Conservation (phyloP, 1,140 invertebrate species). For the Listronotus oregonensis region DNA sequence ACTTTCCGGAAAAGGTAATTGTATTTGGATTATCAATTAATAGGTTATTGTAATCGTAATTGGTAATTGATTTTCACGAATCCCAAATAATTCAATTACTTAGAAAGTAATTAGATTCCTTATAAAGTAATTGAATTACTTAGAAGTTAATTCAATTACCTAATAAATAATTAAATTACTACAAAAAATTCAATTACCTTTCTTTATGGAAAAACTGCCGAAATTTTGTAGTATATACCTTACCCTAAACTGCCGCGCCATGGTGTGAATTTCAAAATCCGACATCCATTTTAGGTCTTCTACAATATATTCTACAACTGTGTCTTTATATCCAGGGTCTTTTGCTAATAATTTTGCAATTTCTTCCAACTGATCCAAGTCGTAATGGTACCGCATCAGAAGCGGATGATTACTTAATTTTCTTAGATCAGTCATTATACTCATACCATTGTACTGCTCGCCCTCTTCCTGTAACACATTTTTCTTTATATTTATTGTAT, state of each 20-base stretch:
- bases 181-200: no score
- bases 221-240: no score
- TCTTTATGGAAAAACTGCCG: no score
- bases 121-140: no score
- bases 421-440: slow-evolving; percentile 87
- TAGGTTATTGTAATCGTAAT: no score
- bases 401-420: slow-evolving; percentile 90
- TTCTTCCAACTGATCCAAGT: slow-evolving; percentile 68
- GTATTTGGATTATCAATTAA: no score
- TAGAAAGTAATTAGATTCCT: no score
- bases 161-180: no score
- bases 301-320: slow-evolving; percentile 79
- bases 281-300: slow-evolving; percentile 87
- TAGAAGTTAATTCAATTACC: no score
- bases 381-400: slow-evolving; percentile 78
- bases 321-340: slow-evolving; percentile 76
- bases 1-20: no score
- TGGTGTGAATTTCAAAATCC: slow-evolving; percentile 88
- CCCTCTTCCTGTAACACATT: slow-evolving; percentile 15
- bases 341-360: slow-evolving; percentile 77
- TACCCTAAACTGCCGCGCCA: slow-evolving; percentile 71
- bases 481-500: neutral
- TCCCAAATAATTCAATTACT: no score
- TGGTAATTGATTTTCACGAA: no score
- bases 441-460: slow-evolving; percentile 64